Base-by-base conservation (phyloP, 1,140 invertebrate genomes). In the Anoplophora glabripennis region DNA sequence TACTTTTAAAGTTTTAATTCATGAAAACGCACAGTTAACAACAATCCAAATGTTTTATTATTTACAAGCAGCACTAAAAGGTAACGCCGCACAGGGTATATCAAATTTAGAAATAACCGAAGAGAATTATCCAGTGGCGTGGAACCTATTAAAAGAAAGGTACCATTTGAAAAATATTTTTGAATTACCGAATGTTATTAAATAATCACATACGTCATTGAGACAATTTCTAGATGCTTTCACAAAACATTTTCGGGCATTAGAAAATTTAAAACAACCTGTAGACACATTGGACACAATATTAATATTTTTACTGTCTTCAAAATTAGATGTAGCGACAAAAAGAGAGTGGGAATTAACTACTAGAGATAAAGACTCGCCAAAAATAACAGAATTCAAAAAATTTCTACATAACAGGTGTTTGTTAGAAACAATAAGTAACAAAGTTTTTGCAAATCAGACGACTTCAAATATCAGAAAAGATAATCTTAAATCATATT, bases 311-410 rank as follows among this genome's bases (percentile, higher is more conserved):
- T 53, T 59, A 33, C 18, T 59, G 11, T 41, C 40, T 14, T 51
- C 46, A n/a, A 58, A 58, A 28, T 44, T 52, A 21, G 46, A 58
- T 52, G 28, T 35, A 11, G 17, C 1, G 14, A 18, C 56, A 7
- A 51, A 52, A 42, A 58, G 37, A 35, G 56, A 58, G 41, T 58
- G 56, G 56, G 46, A 58, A 58, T 45, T 55, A 14, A 55, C 12
- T 12, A 55, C 38, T n/a, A 55, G 18, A 55, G 34, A 55, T 55
- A 21, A 35, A 11, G 28, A 37, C 12, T 55, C 53, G 4, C 42
- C 53, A 28, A 9, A 28, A 3, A 46, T 46, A 18, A 34, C 42
- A 1, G 15, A 9, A 21, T 55, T 55, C 34, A 21, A 45, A n/a
- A 36, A 55, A 36, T 45, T 55, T 55, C 18, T 55, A 28, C 9